These are phyloP conservation scores for Pluvianellus socialis DNA, from an alignment of 2,113 vertebrate species.

Conservation along the genomic window DNA sequence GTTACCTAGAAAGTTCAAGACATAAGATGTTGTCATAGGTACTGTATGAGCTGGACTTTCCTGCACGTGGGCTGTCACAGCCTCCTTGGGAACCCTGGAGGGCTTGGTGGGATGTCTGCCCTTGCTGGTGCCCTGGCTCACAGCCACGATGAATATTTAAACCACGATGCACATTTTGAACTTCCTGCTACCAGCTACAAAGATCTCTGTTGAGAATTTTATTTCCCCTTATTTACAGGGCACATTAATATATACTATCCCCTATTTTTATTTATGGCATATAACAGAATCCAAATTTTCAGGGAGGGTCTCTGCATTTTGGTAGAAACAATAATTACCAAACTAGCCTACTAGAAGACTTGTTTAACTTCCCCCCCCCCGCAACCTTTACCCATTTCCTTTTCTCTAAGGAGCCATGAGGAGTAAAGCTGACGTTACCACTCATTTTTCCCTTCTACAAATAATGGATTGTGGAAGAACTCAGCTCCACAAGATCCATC, in stretches of 20 bases:
- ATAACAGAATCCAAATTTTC: neutral
- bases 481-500: neutral
- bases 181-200: neutral
- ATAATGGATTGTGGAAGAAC: neutral
- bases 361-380: neutral
- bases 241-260: neutral
- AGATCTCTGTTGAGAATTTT: neutral
- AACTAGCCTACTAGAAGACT: neutral
- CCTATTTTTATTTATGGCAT: neutral
- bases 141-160: neutral
- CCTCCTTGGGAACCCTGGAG: neutral
- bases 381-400: neutral
- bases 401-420: neutral
- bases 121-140: neutral
- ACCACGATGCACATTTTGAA: accelerated
- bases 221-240: neutral
- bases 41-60: neutral
- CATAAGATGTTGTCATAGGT: too few relatives aligned
- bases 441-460: neutral
- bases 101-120: neutral
- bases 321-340: neutral
- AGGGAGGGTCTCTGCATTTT: neutral
- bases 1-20: neutral
- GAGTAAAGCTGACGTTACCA: neutral
- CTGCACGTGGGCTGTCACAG: accelerated